Evolutionary conservation across 2,888 invertebrate species (phyloP).

Genomic region (Anoncus sp.): DNA sequence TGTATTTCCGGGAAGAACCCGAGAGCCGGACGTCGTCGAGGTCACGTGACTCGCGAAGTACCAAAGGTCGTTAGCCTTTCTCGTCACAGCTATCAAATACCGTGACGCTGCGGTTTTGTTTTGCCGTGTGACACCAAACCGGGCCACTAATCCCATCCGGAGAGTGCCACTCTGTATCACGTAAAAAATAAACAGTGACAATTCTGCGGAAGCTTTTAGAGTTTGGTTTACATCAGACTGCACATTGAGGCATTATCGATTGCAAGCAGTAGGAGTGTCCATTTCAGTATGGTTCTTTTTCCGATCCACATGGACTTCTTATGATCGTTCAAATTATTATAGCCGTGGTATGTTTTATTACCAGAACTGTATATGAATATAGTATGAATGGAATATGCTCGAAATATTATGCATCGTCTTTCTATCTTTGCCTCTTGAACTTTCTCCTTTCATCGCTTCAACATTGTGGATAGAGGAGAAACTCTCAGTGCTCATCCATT

Average conservation of each 20-base stretch:
- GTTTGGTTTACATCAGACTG: background rate
- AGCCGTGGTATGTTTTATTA: slow-evolving; percentile 20
- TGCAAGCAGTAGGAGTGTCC: background rate
- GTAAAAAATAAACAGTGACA: background rate
- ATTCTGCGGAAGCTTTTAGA: slow-evolving; percentile 23
- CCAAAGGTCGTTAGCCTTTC: slow-evolving; percentile 28
- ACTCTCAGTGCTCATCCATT: slow-evolving; percentile 67
- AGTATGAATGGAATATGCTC: slow-evolving; percentile 10
- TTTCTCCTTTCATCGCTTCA: slow-evolving; percentile 62
- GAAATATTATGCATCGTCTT: slow-evolving; percentile 27
- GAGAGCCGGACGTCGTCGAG: slow-evolving; percentile 55
- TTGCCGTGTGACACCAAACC: slow-evolving; percentile 34
- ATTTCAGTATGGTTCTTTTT: background rate
- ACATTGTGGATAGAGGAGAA: slow-evolving; percentile 42
- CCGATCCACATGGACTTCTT: background rate
- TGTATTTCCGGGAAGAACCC: slow-evolving; percentile 77
- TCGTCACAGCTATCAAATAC: slow-evolving; percentile 77
- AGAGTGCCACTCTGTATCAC: background rate
- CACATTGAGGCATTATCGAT: background rate
- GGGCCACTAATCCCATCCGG: slow-evolving; percentile 1
- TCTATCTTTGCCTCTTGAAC: slow-evolving; percentile 52
- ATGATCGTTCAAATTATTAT: slow-evolving; percentile 19
- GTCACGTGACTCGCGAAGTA: slow-evolving; percentile 50
- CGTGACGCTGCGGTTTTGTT: slow-evolving; percentile 74
- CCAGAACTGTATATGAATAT: slow-evolving; percentile 16